Evolutionary conservation across 1,140 invertebrate genomes (phyloP).

Genomic region (Drosophila nikananu): DNA sequence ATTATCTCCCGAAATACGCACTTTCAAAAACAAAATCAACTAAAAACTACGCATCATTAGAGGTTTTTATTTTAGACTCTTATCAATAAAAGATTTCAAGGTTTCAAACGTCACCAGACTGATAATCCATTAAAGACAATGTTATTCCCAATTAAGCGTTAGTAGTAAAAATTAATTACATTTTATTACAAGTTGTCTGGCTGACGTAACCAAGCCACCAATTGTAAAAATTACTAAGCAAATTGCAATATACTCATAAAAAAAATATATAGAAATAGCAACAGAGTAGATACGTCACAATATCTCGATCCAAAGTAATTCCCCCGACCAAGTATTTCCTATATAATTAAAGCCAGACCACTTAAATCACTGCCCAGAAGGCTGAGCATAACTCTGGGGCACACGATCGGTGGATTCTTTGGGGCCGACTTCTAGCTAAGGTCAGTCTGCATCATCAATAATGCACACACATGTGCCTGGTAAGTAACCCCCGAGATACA

Average conservation of each 20-base stretch:
- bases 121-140: conserved; percentile 14
- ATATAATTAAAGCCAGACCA: conserved; percentile 32
- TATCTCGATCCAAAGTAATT: background rate
- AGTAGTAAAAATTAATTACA: background rate
- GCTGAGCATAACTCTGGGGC: conserved; percentile 27
- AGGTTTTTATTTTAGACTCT: background rate
- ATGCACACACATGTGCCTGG: conserved; percentile 11
- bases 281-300: background rate
- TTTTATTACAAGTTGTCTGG: background rate
- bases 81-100: conserved; percentile 7
- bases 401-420: conserved; percentile 27
- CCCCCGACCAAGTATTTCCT: conserved; percentile 28
- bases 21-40: background rate
- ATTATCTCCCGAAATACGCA: conserved; percentile 2
- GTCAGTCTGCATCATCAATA: conserved; percentile 35
- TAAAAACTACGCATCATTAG: background rate
- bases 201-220: background rate
- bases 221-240: background rate
- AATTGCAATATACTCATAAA: background rate
- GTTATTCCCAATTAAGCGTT: background rate
- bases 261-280: background rate
- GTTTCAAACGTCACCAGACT: background rate
- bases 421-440: conserved; percentile 33
- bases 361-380: conserved; percentile 15
- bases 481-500: conserved; percentile 14